A percentile compares a stretch with the other conserved stretches of the same genome.
These are phyloP conservation scores for Morpho helenor DNA, from an alignment of 2,888 invertebrate genomes.

Conservation along the genomic window DNA sequence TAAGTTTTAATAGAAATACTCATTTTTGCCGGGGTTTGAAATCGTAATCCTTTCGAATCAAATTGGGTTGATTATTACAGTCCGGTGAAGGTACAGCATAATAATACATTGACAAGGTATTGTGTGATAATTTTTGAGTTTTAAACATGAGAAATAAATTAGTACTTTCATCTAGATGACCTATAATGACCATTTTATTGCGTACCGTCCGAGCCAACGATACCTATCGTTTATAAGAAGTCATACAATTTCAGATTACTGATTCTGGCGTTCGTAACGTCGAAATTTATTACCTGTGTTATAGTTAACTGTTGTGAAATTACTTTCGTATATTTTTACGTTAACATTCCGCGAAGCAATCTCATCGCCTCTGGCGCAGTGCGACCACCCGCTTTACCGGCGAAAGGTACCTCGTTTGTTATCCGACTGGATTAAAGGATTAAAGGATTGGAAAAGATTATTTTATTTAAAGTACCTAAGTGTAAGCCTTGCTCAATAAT, in stretches of 20 bases:
- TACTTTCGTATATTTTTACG: background rate
- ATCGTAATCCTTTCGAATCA: no score
- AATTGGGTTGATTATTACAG: background rate
- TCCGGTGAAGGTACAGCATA: constrained; percentile 1
- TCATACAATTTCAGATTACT: constrained; percentile 21
- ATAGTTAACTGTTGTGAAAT: constrained; percentile 11
- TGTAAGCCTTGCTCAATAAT: no score
- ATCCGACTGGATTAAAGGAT: no score
- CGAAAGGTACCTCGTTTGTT: no score
- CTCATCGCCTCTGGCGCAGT: no score
- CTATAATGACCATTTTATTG: constrained; percentile 23
- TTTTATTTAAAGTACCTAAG: no score
- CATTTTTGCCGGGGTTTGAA: no score
- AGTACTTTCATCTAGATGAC: constrained; percentile 29
- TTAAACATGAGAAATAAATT: constrained; percentile 24
- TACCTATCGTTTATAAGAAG: constrained; percentile 20
- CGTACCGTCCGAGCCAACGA: constrained; percentile 16
- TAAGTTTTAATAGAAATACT: no score
- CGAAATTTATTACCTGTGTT: constrained; percentile 20
- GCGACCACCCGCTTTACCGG: no score
- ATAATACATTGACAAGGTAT: constrained; percentile 25
- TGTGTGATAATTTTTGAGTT: constrained; percentile 24
- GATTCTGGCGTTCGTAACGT: constrained; percentile 11
- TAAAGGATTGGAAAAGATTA: no score
- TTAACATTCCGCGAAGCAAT: background rate